These are phyloP conservation scores for Myrmophylax atrothorax DNA, from an alignment of 2,113 vertebrate genomes.

Conservation along the genomic window DNA sequence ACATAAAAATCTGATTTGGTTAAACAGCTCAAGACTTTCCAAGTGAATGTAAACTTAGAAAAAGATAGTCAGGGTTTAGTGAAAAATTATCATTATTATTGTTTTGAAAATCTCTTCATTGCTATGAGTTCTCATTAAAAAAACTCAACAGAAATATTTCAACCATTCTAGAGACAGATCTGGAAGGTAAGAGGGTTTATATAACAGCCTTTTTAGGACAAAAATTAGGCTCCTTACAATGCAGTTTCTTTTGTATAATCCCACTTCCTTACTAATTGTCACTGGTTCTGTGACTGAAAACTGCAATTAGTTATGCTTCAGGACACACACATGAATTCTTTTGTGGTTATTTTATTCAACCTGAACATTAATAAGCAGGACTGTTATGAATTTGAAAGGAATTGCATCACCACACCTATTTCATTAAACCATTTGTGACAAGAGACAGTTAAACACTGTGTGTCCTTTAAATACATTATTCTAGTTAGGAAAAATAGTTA, in stretches of 20 bases:
- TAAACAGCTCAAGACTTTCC: neutral
- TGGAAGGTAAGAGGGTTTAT: neutral
- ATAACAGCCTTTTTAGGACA: neutral
- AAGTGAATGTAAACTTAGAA: neutral
- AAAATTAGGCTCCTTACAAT: constrained; percentile 39
- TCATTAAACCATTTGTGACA: constrained; percentile 25
- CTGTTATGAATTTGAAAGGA: constrained; percentile 33
- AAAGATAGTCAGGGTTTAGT: neutral
- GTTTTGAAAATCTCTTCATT: neutral
- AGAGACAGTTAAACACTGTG: constrained; percentile 1
- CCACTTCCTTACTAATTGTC: constrained; percentile 34
- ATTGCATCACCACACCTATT: neutral
- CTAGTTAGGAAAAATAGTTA: neutral
- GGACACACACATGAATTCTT: constrained; percentile 51
- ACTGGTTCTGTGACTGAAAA: constrained; percentile 54
- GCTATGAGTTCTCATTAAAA: neutral
- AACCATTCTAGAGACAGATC: constrained; percentile 36
- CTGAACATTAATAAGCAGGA: constrained; percentile 66
- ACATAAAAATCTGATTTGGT: constrained; percentile 8
- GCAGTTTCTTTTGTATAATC: constrained; percentile 18
- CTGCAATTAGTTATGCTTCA: constrained; percentile 68
- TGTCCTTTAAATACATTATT: neutral
- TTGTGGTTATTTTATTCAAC: constrained; percentile 24
- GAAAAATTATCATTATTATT: neutral
- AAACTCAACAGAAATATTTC: neutral